Evolutionary conservation across 2,113 vertebrate genomes (phyloP).

Genomic region (Phalacrocorax pelagicus): DNA sequence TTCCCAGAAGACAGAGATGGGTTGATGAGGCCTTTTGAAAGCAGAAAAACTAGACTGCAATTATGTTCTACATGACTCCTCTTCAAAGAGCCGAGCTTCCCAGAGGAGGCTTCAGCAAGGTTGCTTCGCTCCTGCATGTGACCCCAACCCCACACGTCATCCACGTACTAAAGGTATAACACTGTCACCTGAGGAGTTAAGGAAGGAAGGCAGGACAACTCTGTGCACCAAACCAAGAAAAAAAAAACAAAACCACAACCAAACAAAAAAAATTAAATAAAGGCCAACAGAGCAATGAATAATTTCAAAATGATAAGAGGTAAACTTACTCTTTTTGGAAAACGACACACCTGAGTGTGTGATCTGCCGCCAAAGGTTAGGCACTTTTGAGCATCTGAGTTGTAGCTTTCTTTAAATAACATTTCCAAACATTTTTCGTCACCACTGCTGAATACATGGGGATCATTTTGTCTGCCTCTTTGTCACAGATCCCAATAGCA

Average conservation of each 20-base stretch:
- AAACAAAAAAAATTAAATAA: not conserved
- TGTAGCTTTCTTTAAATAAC: slow-evolving; percentile 75
- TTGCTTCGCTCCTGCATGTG: not conserved
- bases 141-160: not conserved
- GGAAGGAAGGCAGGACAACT: not conserved
- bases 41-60: not conserved
- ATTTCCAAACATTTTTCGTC: slow-evolving; percentile 66
- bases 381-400: slow-evolving; percentile 79
- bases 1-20: slow-evolving; percentile 32
- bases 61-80: slow-evolving; percentile 17
- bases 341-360: slow-evolving; percentile 67
- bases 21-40: slow-evolving; percentile 21
- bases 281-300: not conserved
- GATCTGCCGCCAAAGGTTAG: slow-evolving; percentile 64
- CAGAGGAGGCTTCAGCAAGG: not conserved
- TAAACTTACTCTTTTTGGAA: slow-evolving; percentile 59
- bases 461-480: slow-evolving; percentile 73
- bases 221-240: not conserved
- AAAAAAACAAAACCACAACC: too few relatives aligned
- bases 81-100: not conserved
- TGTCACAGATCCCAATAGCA: slow-evolving; percentile 74
- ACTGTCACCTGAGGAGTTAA: not conserved
- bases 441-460: slow-evolving; percentile 76
- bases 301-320: not conserved
- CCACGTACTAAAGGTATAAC: not conserved